Conservation (phyloP, 2,113 vertebrate genomes). For the Forbesichthys papilliferus region DNA sequence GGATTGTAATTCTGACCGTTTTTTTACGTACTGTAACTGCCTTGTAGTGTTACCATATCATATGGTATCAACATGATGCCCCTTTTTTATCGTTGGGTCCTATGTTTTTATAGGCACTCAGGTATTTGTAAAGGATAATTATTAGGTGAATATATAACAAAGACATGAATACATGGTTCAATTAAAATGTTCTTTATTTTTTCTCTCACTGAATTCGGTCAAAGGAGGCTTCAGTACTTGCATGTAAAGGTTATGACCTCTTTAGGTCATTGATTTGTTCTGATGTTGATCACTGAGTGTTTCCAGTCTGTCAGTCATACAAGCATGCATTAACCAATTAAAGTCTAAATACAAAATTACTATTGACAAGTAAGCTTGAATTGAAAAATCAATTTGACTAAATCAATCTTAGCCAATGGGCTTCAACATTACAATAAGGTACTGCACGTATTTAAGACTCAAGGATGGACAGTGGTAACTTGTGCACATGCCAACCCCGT, state of each 20-base stretch:
- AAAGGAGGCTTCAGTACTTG: background rate
- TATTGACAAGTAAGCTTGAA: constrained; percentile 26
- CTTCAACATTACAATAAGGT: background rate
- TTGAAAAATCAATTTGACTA: constrained; percentile 29
- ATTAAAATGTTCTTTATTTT: background rate
- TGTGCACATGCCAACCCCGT: background rate
- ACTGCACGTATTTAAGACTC: too few relatives aligned
- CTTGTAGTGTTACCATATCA: constrained; percentile 50
- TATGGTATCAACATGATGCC: constrained; percentile 15
- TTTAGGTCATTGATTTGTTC: constrained; percentile 41
- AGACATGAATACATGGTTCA: background rate
- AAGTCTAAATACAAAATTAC: constrained; percentile 36
- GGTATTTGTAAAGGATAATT: constrained; percentile 33
- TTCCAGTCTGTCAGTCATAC: constrained; percentile 37
- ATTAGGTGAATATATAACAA: background rate
- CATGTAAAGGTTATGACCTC: constrained; percentile 14
- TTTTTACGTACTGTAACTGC: constrained; percentile 5
- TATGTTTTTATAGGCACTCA: constrained; percentile 31
- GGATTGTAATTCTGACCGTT: constrained; percentile 19
- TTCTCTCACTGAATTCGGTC: background rate
- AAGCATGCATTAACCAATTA: constrained; percentile 40
- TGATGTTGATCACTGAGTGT: constrained; percentile 33
- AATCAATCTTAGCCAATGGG: constrained; percentile 22
- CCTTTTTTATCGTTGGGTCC: constrained; percentile 24
- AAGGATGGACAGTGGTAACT: too few relatives aligned